Base-by-base conservation (phyloP, 2,888 invertebrate species). In the Dryobotodes eremita region DNA sequence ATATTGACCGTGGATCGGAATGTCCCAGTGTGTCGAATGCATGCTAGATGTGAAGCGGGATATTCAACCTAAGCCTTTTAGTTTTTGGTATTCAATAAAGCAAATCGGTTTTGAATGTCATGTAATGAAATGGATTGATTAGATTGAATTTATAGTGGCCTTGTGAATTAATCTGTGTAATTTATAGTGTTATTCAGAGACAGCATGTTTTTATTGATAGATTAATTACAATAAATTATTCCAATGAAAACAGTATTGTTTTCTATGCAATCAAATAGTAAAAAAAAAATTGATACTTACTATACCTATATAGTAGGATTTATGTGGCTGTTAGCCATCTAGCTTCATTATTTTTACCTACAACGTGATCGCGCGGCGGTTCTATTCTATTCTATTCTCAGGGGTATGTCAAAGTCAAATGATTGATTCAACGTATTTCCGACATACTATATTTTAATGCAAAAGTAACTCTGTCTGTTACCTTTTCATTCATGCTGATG, bases 1-100 rank as follows among this genome's bases (percentile, higher is more conserved):
- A 91, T 89, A 92, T 91, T 90, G 88, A 89, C 88, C 42, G 77
- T 77, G 74, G 17, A n/a, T 1, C 6, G 72, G 84, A 75, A 78
- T 75, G 50, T 66, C 36, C 66, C 36, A 26, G 36, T 70, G 75
- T 75, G 42, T 61, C 50, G 55, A 62, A 11, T 74, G 46, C n/a
- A 26, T 59, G 61, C 68, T 46, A 64, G 42, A 42, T 36, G 1
- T 59, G 42, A 74, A 71, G 53, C 15, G 42, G 61, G n/a, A 73
- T 55, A 62, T 61, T 6, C 61, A 75, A 70, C 66, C 68, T 59
- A 84, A 84, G 23, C 74, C 80, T 71, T 86, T 84, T 79, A 83
- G 74, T 78, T 75, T 83, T 76, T 77, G 80, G 50, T 55, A 74
- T 75, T 77, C 76, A 70, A 72, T 75, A n/a, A 71, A 78, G 23